Evolutionary conservation across 2,797 vertebrate genomes (phyloP).

Genomic region (Falco biarmicus): DNA sequence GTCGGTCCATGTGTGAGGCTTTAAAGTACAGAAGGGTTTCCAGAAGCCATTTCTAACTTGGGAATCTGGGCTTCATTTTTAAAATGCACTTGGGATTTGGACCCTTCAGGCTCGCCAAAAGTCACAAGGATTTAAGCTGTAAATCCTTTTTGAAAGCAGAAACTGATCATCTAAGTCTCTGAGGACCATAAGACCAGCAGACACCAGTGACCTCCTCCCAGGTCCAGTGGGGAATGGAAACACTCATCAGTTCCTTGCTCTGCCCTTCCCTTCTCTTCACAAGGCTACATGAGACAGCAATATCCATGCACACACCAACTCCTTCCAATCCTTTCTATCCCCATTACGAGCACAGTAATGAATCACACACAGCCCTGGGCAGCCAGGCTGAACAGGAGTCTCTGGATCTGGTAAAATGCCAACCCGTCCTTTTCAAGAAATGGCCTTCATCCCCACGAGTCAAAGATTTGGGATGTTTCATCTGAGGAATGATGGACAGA

Average conservation of each 20-base stretch:
- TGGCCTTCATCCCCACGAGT: accelerated
- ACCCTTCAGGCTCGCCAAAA: background rate
- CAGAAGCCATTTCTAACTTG: background rate
- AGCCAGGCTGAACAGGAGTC: background rate
- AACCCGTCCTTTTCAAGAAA: background rate
- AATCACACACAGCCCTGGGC: background rate
- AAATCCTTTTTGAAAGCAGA: background rate
- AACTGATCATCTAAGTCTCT: background rate
- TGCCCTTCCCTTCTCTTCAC: background rate
- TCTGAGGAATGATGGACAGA: background rate
- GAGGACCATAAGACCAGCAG: background rate
- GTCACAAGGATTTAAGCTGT: background rate
- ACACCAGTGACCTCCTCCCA: background rate
- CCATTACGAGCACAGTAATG: background rate
- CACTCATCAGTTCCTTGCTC: background rate
- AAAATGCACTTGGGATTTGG: background rate
- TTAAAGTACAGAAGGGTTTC: background rate
- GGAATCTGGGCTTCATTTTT: background rate
- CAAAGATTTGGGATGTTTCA: background rate
- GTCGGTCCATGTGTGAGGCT: background rate
- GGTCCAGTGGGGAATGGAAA: background rate
- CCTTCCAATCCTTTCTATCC: background rate
- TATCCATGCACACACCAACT: background rate
- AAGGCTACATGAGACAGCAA: background rate
- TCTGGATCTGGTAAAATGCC: background rate